Percentiles rank a stretch among this genome's conserved stretches.
phyloP scores from a whole-genome alignment of 2,113 vertebrate species.

The Barbus barbus region DNA sequence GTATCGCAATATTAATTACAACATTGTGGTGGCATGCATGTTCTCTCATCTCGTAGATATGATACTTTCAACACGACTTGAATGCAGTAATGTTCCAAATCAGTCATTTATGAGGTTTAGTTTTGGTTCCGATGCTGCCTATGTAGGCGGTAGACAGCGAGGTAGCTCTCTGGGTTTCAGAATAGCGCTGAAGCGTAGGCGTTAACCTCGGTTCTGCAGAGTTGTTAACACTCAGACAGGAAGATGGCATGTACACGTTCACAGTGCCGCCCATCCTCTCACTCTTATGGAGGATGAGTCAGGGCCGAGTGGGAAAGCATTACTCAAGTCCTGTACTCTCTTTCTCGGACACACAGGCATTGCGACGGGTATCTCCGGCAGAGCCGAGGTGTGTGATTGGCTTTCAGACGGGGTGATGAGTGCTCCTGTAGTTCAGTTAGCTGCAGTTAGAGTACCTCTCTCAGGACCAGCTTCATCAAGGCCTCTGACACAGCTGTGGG shows the following conservation, averaged over 20 bases:
- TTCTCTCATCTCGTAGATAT: background rate
- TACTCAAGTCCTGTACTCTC: conserved; percentile 25
- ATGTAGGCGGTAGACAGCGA: background rate
- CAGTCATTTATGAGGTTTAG: background rate
- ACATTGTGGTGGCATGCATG: background rate
- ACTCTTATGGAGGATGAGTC: conserved; percentile 12
- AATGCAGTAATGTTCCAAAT: background rate
- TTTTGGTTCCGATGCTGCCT: background rate
- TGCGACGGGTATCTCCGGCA: background rate
- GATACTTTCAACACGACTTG: background rate
- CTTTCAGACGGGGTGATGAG: conserved; percentile 19
- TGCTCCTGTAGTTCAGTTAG: conserved; percentile 20
- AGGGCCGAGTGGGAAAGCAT: conserved; percentile 34
- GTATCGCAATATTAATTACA: background rate
- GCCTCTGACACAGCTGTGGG: conserved; percentile 21
- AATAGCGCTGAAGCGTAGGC: conserved; percentile 18
- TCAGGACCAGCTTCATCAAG: conserved; percentile 30
- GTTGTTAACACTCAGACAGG: conserved; percentile 31
- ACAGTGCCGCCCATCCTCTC: conserved; percentile 27
- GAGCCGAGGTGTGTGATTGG: conserved; percentile 28
- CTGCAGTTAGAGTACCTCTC: conserved; percentile 24
- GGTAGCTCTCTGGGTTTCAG: conserved; percentile 13
- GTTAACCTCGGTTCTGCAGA: conserved; percentile 8
- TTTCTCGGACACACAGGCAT: background rate
- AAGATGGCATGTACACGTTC: conserved; percentile 15